phyloP scores from a whole-genome alignment of 2,113 vertebrate genomes.

The Stigmatopora nigra region DNA sequence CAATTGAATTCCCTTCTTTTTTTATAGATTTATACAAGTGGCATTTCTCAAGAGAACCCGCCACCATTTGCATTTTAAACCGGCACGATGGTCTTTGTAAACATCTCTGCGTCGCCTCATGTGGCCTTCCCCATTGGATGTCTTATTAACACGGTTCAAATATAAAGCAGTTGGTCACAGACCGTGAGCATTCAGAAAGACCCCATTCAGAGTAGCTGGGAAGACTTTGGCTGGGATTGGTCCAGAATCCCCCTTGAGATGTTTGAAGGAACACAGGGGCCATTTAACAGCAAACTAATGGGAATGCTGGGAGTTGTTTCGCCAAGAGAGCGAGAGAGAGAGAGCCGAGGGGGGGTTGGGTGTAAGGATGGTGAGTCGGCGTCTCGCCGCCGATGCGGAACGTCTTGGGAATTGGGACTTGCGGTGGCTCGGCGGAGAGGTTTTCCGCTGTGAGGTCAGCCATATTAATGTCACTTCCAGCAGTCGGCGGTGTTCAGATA shows the following conservation, averaged over 20 bases:
- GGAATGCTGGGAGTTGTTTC: conserved; percentile 46
- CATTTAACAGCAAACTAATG: conserved; percentile 63
- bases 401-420: conserved; percentile 43
- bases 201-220: conserved; percentile 53
- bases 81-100: conserved; percentile 29
- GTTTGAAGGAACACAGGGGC: conserved; percentile 51
- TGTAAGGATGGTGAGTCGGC: conserved; percentile 26
- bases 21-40: conserved; percentile 22
- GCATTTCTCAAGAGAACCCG: conserved; percentile 48
- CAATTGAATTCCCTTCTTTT: conserved; percentile 47
- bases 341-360: conserved; percentile 20
- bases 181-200: conserved; percentile 64
- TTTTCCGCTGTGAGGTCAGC: conserved; percentile 50
- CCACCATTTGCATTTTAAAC: conserved; percentile 24
- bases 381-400: conserved; percentile 51
- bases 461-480: conserved; percentile 55
- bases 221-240: conserved; percentile 32
- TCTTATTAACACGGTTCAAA: conserved; percentile 59
- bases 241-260: conserved; percentile 54
- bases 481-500: conserved; percentile 28
- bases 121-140: conserved; percentile 39
- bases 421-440: conserved; percentile 24
- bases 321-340: conserved; percentile 10
- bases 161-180: conserved; percentile 63
- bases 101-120: conserved; percentile 36